A percentile compares a stretch with the other conserved stretches of the same genome.
Evolutionary conservation across 2,888 invertebrate genomes (phyloP).

Genomic region (Caenorhabditis sp.): DNA sequence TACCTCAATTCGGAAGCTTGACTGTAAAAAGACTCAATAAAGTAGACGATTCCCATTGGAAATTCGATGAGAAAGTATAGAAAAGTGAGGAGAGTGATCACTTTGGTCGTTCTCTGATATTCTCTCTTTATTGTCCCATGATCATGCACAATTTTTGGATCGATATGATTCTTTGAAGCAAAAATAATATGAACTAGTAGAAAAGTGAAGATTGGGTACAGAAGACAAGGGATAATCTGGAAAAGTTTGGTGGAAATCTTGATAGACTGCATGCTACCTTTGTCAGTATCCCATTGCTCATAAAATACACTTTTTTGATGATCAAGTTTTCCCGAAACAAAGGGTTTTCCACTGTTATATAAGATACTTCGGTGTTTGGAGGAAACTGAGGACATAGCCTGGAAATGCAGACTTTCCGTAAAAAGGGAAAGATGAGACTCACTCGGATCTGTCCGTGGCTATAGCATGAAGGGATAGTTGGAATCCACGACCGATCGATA

Average conservation of each 20-base stretch:
- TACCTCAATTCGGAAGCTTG: no score
- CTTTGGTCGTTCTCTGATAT: background rate
- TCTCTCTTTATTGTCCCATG: background rate
- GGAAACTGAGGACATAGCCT: no score
- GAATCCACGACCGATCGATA: no score
- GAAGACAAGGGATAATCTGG: background rate
- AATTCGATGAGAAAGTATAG: background rate
- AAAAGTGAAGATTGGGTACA: background rate
- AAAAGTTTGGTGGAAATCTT: background rate
- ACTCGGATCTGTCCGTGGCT: no score
- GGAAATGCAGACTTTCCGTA: no score
- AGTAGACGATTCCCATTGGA: background rate
- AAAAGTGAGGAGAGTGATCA: background rate
- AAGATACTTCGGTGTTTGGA: no score
- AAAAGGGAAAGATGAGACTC: no score
- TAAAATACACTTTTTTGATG: no score
- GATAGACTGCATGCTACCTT: background rate
- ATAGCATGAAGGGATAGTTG: no score
- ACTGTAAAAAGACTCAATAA: background rate
- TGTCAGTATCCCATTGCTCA: background rate
- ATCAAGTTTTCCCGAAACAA: no score
- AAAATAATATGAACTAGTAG: no score
- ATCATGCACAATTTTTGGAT: background rate
- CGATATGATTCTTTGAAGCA: no score
- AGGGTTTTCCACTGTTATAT: background rate